phyloP scores from a whole-genome alignment of 2,888 invertebrate genomes.

The Limnephilus lunatus region DNA sequence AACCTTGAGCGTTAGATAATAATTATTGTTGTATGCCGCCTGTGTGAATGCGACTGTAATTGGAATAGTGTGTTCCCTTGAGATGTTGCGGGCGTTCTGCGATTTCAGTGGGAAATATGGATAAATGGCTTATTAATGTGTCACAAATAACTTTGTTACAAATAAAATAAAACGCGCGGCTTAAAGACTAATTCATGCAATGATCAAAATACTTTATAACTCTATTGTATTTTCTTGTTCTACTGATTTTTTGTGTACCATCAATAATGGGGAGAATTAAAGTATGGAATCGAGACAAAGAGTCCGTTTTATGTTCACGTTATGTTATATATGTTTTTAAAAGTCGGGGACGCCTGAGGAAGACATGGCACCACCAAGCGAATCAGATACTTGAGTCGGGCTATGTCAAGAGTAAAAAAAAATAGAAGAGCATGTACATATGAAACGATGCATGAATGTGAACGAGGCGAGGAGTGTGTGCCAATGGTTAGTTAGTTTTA shows the following conservation, averaged over 20 bases:
- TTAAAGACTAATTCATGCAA: not conserved
- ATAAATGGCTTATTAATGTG: not conserved
- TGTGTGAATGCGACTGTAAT: slow-evolving; percentile 12
- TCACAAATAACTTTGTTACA: not conserved
- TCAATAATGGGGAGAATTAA: too few relatives aligned
- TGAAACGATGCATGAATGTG: too few relatives aligned
- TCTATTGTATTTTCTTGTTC: not conserved
- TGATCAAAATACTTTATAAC: not conserved
- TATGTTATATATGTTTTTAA: too few relatives aligned
- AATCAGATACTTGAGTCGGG: too few relatives aligned
- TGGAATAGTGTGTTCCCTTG: slow-evolving; percentile 24
- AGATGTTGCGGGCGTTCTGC: slow-evolving; percentile 5
- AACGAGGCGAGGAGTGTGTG: too few relatives aligned
- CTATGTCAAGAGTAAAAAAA: too few relatives aligned
- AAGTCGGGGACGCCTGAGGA: too few relatives aligned
- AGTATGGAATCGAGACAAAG: not conserved
- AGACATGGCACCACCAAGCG: too few relatives aligned
- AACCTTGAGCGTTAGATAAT: slow-evolving; percentile 35
- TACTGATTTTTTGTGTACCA: not conserved
- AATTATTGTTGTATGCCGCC: slow-evolving; percentile 24
- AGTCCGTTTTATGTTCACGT: too few relatives aligned
- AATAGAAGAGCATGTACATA: too few relatives aligned
- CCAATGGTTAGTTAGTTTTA: too few relatives aligned
- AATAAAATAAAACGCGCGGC: not conserved
- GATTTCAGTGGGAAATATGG: not conserved